phyloP scores from a whole-genome alignment of 2,888 invertebrate species.

The Heliconius hortense region DNA sequence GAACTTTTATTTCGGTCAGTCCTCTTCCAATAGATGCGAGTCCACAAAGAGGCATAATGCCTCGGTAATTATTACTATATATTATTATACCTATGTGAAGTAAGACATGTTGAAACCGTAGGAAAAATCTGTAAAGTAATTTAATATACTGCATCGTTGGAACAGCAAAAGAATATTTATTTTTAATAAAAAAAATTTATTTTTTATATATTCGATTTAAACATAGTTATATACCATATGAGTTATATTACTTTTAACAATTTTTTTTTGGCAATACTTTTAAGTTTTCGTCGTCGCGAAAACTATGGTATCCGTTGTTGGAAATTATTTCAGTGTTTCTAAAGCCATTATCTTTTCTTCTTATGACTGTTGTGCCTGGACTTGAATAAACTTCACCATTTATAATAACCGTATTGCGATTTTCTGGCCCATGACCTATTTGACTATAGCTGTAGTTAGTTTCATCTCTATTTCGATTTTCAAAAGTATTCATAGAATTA shows the following conservation, averaged over 20 bases:
- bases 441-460: neutral
- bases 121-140: too few relatives aligned
- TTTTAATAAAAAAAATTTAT: neutral
- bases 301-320: neutral
- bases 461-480: neutral
- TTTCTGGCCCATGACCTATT: slow-evolving; percentile 29
- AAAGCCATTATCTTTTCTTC: neutral
- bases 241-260: neutral
- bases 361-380: slow-evolving; percentile 1
- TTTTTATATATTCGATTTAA: neutral
- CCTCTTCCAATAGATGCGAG: too few relatives aligned
- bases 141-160: too few relatives aligned
- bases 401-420: slow-evolving; percentile 23
- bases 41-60: too few relatives aligned
- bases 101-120: too few relatives aligned
- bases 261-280: neutral
- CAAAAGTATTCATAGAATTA: neutral
- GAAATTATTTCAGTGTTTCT: slow-evolving; percentile 9
- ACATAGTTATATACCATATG: neutral
- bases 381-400: slow-evolving; percentile 16
- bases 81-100: neutral
- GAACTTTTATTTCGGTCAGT: too few relatives aligned
- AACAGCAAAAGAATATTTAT: neutral
- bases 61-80: neutral
- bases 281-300: neutral